A percentile compares a stretch with the other conserved stretches of the same genome.
phyloP scores from a whole-genome alignment of 2,888 invertebrate genomes.

The Limnephilus auricula region DNA sequence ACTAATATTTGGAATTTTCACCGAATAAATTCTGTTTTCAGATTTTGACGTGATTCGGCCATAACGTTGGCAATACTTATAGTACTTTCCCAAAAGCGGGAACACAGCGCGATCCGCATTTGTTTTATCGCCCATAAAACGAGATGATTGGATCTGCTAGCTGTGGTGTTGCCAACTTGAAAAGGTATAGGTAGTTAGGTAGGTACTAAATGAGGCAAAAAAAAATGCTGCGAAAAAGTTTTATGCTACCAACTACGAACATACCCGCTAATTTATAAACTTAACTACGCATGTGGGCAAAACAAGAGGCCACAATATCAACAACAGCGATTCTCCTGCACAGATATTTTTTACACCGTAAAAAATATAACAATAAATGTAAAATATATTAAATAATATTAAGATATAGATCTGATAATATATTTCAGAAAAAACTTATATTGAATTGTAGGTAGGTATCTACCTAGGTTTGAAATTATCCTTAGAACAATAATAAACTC shows the following conservation, averaged over 20 bases:
- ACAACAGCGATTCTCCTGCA: not conserved
- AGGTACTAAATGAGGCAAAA: too few species aligned
- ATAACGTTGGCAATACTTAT: not conserved
- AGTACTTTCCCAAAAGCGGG: slow-evolving; percentile 27
- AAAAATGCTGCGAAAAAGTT: too few species aligned
- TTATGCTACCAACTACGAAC: not conserved
- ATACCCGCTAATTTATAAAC: not conserved
- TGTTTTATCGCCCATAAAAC: slow-evolving; percentile 58
- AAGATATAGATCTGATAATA: too few species aligned
- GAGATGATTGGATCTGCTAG: slow-evolving; percentile 40
- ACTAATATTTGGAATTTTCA: not conserved
- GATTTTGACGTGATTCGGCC: not conserved
- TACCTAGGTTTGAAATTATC: too few species aligned
- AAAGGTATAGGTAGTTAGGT: not conserved
- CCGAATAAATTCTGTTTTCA: not conserved
- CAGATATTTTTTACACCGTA: too few species aligned
- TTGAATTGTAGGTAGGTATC: too few species aligned
- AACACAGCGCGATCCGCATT: not conserved
- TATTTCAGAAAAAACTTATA: too few species aligned
- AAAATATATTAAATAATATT: too few species aligned
- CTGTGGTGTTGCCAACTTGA: slow-evolving; percentile 20
- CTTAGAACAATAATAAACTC: too few species aligned
- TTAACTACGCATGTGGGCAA: not conserved
- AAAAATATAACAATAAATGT: too few species aligned
- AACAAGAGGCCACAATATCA: not conserved